phyloP scores from a whole-genome alignment of 2,797 vertebrate genomes.

The Alca torda region DNA sequence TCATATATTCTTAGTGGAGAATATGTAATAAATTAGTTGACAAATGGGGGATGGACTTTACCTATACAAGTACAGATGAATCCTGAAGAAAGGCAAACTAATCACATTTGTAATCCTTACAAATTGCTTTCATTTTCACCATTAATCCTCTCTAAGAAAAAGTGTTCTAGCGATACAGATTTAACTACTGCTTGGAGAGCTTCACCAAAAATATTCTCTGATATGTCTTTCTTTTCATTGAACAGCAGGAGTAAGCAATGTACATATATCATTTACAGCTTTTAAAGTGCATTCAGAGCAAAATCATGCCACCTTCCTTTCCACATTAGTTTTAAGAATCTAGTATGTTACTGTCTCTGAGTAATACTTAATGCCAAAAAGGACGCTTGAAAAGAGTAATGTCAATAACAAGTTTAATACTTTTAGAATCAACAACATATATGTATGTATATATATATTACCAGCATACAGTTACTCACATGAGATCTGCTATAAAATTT shows the following conservation, averaged over 20 bases:
- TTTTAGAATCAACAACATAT: background rate
- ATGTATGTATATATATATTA: background rate
- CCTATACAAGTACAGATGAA: slow-evolving; percentile 17
- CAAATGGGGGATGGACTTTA: slow-evolving; percentile 69
- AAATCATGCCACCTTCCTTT: background rate
- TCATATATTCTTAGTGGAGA: slow-evolving; percentile 67
- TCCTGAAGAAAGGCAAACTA: slow-evolving; percentile 36
- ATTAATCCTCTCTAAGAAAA: slow-evolving; percentile 19
- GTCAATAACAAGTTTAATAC: background rate
- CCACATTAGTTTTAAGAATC: background rate
- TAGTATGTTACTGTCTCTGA: background rate
- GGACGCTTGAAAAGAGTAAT: background rate
- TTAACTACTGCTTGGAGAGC: background rate
- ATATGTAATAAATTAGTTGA: slow-evolving; percentile 78
- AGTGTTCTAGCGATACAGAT: background rate
- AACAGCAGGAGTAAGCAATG: background rate
- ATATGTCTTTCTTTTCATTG: background rate
- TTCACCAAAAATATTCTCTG: background rate
- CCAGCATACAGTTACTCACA: background rate
- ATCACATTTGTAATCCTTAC: slow-evolving; percentile 51
- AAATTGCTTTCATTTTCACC: slow-evolving; percentile 9
- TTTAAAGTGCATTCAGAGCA: background rate
- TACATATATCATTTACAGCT: background rate
- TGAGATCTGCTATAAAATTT: background rate
- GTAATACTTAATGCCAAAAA: background rate